Evolutionary conservation across 1,140 invertebrate genomes (phyloP).

Genomic region (Zaprionus lachaisei): DNA sequence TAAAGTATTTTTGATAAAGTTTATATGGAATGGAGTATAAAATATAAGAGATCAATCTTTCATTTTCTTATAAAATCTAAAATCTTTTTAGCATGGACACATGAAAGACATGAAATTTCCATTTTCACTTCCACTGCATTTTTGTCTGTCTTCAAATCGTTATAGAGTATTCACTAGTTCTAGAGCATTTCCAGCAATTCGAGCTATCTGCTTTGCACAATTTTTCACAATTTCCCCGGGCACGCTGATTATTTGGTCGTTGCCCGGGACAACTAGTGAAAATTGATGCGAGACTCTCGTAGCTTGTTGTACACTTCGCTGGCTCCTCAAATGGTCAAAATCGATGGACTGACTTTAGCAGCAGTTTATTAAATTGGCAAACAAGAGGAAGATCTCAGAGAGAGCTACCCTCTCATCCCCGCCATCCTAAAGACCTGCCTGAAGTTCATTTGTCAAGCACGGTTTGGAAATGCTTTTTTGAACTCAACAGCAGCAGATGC

Average conservation of each 20-base stretch:
- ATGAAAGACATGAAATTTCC: too few species aligned
- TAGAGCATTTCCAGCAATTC: not conserved
- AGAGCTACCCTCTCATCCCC: not conserved
- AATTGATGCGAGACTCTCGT: conserved; percentile 64
- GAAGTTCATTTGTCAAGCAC: conserved; percentile 67
- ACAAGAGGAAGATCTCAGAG: conserved; percentile 35
- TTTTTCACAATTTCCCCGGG: conserved; percentile 61
- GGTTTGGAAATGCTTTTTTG: conserved; percentile 32
- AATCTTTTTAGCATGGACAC: too few species aligned
- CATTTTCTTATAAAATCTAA: too few species aligned
- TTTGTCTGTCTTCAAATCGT: not conserved
- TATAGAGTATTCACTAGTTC: not conserved
- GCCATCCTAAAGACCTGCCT: not conserved
- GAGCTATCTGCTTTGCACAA: conserved; percentile 9
- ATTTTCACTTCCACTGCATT: not conserved
- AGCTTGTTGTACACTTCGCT: conserved; percentile 40
- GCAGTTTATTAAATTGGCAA: conserved; percentile 73
- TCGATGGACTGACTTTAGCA: conserved; percentile 31
- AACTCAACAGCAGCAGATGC: conserved; percentile 9
- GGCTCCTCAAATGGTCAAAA: conserved; percentile 53
- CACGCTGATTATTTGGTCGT: conserved; percentile 66
- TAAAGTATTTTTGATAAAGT: too few species aligned
- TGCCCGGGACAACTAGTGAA: conserved; percentile 75
- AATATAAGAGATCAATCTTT: too few species aligned
- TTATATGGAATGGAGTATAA: too few species aligned